Evolutionary conservation across 2,888 invertebrate species (phyloP), one percentile per base, ranked within the genome.

Genomic region (Chloroclystis v-ata): DNA sequence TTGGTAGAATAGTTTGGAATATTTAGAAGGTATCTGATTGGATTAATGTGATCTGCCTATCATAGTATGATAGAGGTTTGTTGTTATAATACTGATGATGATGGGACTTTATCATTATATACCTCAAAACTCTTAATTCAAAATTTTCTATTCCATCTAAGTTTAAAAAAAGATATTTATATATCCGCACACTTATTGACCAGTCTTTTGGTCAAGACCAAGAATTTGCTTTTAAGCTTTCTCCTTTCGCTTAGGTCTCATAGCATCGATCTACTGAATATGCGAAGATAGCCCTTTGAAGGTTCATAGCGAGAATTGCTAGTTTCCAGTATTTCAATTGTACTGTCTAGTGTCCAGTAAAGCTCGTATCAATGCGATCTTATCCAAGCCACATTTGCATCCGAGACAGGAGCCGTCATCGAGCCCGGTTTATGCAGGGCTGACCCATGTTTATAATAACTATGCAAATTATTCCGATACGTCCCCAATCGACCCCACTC

Each of bases 391-490:
- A 60, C 64, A 79, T 78, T 81, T 78, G 76, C 78, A 80, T 80
- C 71, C 60, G 67, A 70, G 75, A 73, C 72, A 72, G 73, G 67
- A 74, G 74, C 78, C 78, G 82, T 82, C 81, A 81, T 72, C 77
- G 69, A 63, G 61, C 67, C 65, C 67, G 72, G 78, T 78, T 83
- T 81, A 83, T 80, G 79, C 82, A 78, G 78, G 75, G 72, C 71
- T 82, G 84, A 82, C 81, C 84, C 81, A 73, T 82, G 85, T 82
- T 83, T 83, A 85, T 82, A 84, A 86, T 85, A 85, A 83, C 82
- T 84, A 87, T 86, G 86, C 85, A 85, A 86, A 86, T 86, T 78
- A 78, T 78, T 76, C 78, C 75, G 76, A 82, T 83, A 81, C 72
- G 75, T 69, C 69, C 79, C 78, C 77, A 79, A 82, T 80, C 75